Percentiles rank a stretch among this genome's conserved stretches.
Evolutionary conservation across 1,140 invertebrate species (phyloP).

Genomic region (Lasioglossum albipes): DNA sequence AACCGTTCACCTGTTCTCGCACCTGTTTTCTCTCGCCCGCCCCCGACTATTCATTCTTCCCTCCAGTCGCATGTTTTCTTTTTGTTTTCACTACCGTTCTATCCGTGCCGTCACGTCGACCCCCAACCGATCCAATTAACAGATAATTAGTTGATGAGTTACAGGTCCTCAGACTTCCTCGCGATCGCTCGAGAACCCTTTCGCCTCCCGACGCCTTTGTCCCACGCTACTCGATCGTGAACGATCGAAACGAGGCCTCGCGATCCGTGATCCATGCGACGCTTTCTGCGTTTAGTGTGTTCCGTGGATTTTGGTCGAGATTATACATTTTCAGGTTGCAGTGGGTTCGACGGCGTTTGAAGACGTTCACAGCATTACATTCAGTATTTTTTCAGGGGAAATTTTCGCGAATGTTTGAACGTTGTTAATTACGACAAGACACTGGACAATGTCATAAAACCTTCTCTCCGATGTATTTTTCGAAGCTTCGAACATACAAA

Average conservation of each 20-base stretch:
- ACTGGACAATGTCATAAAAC: no score
- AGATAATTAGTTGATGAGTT: slow-evolving; percentile 18
- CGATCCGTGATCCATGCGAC: background rate
- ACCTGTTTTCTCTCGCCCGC: background rate
- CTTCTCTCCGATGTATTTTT: no score
- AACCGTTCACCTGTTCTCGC: slow-evolving; percentile 72
- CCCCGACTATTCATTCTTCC: background rate
- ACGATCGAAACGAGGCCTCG: background rate
- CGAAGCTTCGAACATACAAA: no score
- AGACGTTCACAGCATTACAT: no score
- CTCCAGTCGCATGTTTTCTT: background rate
- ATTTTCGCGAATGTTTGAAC: no score
- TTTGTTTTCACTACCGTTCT: background rate
- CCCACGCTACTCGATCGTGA: background rate
- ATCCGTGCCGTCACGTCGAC: background rate
- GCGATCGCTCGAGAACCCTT: background rate
- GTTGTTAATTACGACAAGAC: no score
- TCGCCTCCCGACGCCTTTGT: background rate
- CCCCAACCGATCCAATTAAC: slow-evolving; percentile 6
- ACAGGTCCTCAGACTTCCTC: slow-evolving; percentile 37
- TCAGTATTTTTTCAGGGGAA: no score
- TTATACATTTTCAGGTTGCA: no score
- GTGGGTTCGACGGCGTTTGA: no score
- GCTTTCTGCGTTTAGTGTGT: no score
- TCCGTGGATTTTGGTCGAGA: background rate